phyloP scores from a whole-genome alignment of 2,888 invertebrate genomes.

The Drosophila diplacantha region DNA sequence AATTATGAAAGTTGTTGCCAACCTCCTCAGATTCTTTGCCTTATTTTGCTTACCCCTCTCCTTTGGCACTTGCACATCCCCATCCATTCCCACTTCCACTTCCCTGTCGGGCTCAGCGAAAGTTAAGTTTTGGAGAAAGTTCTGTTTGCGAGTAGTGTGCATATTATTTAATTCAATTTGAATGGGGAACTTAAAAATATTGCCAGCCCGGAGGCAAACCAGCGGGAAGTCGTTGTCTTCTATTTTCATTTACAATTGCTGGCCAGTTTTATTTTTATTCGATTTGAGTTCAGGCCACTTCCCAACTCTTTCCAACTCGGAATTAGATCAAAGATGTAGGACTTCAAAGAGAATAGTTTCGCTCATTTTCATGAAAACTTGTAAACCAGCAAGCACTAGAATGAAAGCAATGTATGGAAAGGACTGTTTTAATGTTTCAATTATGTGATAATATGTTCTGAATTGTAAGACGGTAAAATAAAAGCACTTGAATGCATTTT shows the following conservation, averaged over 20 bases:
- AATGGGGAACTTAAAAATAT: constrained; percentile 54
- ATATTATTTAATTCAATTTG: constrained; percentile 68
- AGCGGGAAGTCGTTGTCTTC: constrained; percentile 36
- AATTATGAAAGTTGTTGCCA: constrained; percentile 69
- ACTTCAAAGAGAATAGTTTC: neutral
- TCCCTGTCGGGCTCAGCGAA: constrained; percentile 30
- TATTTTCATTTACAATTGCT: constrained; percentile 28
- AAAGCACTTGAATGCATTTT: neutral
- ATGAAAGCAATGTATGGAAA: neutral
- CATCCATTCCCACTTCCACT: constrained; percentile 9
- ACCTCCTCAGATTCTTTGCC: constrained; percentile 46
- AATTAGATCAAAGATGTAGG: constrained; percentile 7
- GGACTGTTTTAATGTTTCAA: neutral
- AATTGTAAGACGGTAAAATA: neutral
- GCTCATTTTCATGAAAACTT: neutral
- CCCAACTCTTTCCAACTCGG: constrained; percentile 2
- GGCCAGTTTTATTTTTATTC: constrained; percentile 27
- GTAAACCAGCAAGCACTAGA: neutral
- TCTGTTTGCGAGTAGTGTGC: constrained; percentile 51
- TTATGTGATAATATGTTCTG: neutral
- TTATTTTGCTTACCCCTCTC: constrained; percentile 30
- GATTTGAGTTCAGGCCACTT: constrained; percentile 17
- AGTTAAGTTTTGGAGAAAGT: constrained; percentile 48
- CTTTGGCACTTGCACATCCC: constrained; percentile 3
- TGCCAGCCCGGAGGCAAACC: constrained; percentile 45